These are phyloP conservation scores for Lycorma delicatula DNA, from an alignment of 1,140 invertebrate species.

Conservation along the genomic window DNA sequence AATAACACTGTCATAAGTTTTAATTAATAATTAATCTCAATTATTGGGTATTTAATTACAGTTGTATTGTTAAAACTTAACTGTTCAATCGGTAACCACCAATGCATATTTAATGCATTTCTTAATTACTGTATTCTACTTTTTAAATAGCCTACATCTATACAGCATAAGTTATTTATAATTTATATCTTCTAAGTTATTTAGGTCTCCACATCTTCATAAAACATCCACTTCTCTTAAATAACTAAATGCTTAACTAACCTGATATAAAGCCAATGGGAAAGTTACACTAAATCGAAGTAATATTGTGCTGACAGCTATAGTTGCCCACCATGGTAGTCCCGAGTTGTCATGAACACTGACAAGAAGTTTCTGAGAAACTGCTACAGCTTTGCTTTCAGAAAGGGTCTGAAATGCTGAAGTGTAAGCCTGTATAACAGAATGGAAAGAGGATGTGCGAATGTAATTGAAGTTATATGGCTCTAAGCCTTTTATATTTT, in stretches of 20 bases:
- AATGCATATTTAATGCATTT: too few species aligned
- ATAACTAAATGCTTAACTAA: constrained; percentile 22
- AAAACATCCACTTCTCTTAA: not conserved
- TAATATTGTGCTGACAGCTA: constrained; percentile 57
- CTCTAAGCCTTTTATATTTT: not conserved
- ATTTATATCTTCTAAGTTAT: too few species aligned
- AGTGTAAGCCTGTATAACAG: not conserved
- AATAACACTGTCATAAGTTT: too few species aligned
- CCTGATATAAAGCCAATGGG: constrained; percentile 64
- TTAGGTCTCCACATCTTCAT: not conserved
- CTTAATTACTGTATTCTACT: too few species aligned
- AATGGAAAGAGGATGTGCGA: constrained; percentile 6
- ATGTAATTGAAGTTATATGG: not conserved
- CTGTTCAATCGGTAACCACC: too few species aligned
- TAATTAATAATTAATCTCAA: too few species aligned
- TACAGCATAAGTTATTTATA: too few species aligned
- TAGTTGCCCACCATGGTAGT: constrained; percentile 75
- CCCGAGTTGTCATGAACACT: constrained; percentile 58
- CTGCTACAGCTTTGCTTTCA: constrained; percentile 53
- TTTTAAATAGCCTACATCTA: too few species aligned
- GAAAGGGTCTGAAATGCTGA: constrained; percentile 38
- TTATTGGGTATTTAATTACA: too few species aligned
- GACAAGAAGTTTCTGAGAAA: constrained; percentile 53
- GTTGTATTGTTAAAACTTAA: too few species aligned
- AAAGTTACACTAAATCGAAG: constrained; percentile 57